phyloP scores from a whole-genome alignment of 1,140 invertebrate genomes.

The Drosophila cardini region DNA sequence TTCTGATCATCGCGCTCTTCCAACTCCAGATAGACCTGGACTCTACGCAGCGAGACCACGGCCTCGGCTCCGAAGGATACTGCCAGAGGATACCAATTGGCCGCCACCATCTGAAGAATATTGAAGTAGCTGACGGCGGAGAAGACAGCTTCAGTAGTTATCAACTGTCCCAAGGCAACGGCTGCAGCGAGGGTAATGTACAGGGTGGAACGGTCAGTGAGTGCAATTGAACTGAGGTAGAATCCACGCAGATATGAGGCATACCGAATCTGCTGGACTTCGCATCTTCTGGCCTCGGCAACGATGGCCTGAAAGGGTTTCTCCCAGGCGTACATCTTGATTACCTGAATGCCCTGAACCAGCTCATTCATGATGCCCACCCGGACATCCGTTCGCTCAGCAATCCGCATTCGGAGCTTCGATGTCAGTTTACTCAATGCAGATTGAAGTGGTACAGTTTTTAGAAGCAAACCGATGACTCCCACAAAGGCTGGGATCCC shows the following conservation, averaged over 20 bases:
- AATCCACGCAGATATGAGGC: conserved; percentile 90
- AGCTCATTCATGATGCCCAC: conserved; percentile 93
- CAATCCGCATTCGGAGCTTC: conserved; percentile 86
- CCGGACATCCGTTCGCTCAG: conserved; percentile 88
- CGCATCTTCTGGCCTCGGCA: conserved; percentile 86
- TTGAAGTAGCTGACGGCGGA: conserved; percentile 90
- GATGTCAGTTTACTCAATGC: conserved; percentile 86
- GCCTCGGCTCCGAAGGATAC: conserved; percentile 89
- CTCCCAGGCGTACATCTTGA: conserved; percentile 94
- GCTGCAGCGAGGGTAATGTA: conserved; percentile 90
- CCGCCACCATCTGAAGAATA: conserved; percentile 87
- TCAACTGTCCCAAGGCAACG: conserved; percentile 87
- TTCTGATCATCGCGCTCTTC: conserved; percentile 86
- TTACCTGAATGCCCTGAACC: conserved; percentile 89
- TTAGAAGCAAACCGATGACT: conserved; percentile 86
- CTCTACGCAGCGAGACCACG: conserved; percentile 88
- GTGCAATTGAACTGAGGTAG: conserved; percentile 88
- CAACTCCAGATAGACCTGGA: conserved; percentile 87
- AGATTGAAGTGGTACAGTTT: conserved; percentile 89
- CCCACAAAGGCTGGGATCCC: conserved; percentile 90
- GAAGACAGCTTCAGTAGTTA: conserved; percentile 90
- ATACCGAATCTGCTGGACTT: conserved; percentile 89
- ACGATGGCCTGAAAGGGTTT: conserved; percentile 88
- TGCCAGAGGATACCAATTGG: conserved; percentile 90
- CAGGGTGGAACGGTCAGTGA: conserved; percentile 90